Evolutionary conservation across 2,888 invertebrate species (phyloP), one percentile per base, ranked within the genome.

Genomic region (Chorisops tibialis): DNA sequence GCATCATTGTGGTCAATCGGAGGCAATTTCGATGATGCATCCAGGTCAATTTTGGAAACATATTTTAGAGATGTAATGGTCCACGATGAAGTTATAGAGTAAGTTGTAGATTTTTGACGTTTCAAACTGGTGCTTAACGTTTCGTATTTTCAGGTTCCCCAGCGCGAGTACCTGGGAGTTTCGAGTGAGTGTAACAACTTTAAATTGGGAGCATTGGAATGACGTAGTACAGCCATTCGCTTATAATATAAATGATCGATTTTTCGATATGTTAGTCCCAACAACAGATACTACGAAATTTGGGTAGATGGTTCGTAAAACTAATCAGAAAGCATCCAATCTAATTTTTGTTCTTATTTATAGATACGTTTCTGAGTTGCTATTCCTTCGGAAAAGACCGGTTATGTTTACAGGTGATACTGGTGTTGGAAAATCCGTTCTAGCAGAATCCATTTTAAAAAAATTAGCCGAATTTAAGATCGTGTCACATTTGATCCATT

Each of bases 391-490:
- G 2, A 84, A 86, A 35, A 86, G 87, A 69, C 89, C 94, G 0
- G 91, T 94, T 7, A 84, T 96, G 77, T 87, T 90, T 67, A 93
- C 93, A n/a, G 95, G 95, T n/a, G 86, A 85, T 48, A 93, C 93
- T 51, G 91, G 95, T 64, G 93, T 93, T 38, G 95, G 94, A 14
- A 95, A 95, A 81, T 91, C 94, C 1, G 88, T 91, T 3, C 85
- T 94, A 60, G 92, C 91, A 0, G 85, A 89, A 70, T 85, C 86
- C 52, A 85, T 87, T 1, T 78, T 95, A 47, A 85, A 85, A 59
- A 83, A 80, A 47, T 82, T 94, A 5, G 71, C 77, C 0, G 80
- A 82, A 1, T 85, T 83, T 0, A 75, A 79, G 45, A 89, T 86
- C 71, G 83, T 92, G 21, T 89, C 93, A 0, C 83, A 89, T 1